These are phyloP conservation scores for Pseudopleuronectes americanus DNA, from an alignment of 2,797 vertebrate genomes.

Conservation along the genomic window DNA sequence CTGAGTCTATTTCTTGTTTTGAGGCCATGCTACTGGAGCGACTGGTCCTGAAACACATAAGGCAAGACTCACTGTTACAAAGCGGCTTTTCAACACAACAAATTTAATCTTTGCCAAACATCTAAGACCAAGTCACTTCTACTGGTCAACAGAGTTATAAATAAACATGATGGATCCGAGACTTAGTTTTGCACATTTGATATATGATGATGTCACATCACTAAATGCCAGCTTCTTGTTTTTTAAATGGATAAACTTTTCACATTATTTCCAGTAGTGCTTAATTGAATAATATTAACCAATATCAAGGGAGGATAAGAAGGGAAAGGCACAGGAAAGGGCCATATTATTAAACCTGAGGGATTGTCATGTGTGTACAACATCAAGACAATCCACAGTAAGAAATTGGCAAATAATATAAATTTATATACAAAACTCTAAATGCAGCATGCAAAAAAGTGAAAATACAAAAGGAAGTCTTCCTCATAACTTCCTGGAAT, in stretches of 20 bases:
- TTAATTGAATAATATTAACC: constrained; percentile 6
- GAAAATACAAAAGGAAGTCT: constrained; percentile 10
- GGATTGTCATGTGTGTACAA: constrained; percentile 5
- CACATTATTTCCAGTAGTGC: constrained; percentile 3
- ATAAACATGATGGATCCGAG: constrained; percentile 35
- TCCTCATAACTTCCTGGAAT: constrained; percentile 15
- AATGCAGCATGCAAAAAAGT: constrained; percentile 24
- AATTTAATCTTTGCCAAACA: not conserved
- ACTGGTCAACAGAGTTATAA: constrained; percentile 30
- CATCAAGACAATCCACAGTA: not conserved
- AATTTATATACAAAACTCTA: constrained; percentile 15
- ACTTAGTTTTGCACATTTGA: not conserved
- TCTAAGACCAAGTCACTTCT: constrained; percentile 1
- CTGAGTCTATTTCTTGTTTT: constrained; percentile 94
- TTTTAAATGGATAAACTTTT: constrained; percentile 32
- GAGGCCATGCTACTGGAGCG: constrained; percentile 95
- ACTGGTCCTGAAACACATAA: constrained; percentile 84
- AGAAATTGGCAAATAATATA: not conserved
- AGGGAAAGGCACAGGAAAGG: not conserved
- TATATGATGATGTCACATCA: constrained; percentile 14
- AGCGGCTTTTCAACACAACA: not conserved
- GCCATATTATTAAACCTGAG: constrained; percentile 4
- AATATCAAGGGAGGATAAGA: constrained; percentile 21
- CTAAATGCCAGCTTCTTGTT: not conserved
- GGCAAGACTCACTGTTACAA: constrained; percentile 34